Percentiles rank a stretch among this genome's conserved stretches.
Evolutionary conservation across 2,888 invertebrate genomes (phyloP).

Genomic region (Drosophila niveifrons): DNA sequence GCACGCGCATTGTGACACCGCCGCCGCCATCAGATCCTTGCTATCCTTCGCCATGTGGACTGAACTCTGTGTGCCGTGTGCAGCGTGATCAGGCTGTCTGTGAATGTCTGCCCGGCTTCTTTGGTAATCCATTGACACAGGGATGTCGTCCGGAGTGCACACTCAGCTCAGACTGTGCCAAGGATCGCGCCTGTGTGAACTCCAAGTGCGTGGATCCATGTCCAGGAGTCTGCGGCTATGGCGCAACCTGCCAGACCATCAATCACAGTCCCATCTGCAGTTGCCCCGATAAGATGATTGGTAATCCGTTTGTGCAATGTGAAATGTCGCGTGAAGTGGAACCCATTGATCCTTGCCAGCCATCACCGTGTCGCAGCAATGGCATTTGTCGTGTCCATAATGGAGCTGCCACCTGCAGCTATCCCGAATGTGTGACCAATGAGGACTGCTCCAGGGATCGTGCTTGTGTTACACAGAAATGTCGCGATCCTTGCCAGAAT

Average conservation of each 20-base stretch:
- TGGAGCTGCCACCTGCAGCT: conserved; percentile 90
- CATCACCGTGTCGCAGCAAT: conserved; percentile 93
- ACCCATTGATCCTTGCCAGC: conserved; percentile 91
- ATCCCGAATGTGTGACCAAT: conserved; percentile 95
- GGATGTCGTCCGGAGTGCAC: conserved; percentile 94
- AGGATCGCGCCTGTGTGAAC: conserved; percentile 91
- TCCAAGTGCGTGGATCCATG: conserved; percentile 93
- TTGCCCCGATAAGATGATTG: conserved; percentile 90
- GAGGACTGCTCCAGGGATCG: conserved; percentile 94
- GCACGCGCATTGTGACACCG: conserved; percentile 83
- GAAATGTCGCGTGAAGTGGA: conserved; percentile 82
- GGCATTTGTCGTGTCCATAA: conserved; percentile 92
- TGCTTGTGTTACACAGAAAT: conserved; percentile 93
- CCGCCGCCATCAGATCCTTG: conserved; percentile 86
- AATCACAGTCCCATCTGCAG: conserved; percentile 95
- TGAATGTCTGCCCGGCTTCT: conserved; percentile 91
- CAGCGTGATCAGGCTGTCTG: conserved; percentile 88
- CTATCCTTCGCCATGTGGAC: conserved; percentile 91
- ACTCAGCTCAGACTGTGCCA: conserved; percentile 92
- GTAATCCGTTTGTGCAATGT: conserved; percentile 93
- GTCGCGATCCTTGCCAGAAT: conserved; percentile 93
- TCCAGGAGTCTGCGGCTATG: conserved; percentile 91
- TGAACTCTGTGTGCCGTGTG: conserved; percentile 90
- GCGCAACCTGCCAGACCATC: conserved; percentile 91
- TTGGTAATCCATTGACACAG: conserved; percentile 89